phyloP scores from a whole-genome alignment of 2,888 invertebrate species.

The Trilocha varians region DNA sequence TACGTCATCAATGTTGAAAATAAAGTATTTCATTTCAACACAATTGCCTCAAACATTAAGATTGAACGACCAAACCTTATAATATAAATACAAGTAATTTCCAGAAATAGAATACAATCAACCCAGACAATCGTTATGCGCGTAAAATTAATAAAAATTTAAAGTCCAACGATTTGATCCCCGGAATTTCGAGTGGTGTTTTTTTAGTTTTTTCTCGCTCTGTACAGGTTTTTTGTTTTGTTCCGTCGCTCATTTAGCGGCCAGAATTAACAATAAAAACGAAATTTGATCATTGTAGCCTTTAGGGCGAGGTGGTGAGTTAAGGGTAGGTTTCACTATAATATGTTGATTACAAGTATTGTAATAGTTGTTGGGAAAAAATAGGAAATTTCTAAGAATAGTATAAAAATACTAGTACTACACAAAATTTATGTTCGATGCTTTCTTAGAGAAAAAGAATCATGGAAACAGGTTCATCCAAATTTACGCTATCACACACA shows the following conservation, averaged over 20 bases:
- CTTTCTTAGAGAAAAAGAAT: too few relatives aligned
- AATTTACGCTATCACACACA: too few relatives aligned
- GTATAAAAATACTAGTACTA: too few relatives aligned
- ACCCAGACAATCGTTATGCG: not conserved
- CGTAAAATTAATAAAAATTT: not conserved
- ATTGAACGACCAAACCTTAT: too few relatives aligned
- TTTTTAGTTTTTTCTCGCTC: slow-evolving; percentile 30
- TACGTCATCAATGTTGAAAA: too few relatives aligned
- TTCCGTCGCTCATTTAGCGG: slow-evolving; percentile 59
- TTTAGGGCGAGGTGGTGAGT: slow-evolving; percentile 28
- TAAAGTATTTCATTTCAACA: too few relatives aligned
- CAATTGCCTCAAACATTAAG: too few relatives aligned
- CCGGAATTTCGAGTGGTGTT: slow-evolving; percentile 40
- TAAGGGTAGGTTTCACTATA: slow-evolving; percentile 35
- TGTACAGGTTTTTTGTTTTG: slow-evolving; percentile 43
- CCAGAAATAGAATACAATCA: not conserved
- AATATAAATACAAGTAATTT: not conserved
- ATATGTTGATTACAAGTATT: too few relatives aligned
- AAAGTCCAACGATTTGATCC: slow-evolving; percentile 22
- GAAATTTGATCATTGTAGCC: slow-evolving; percentile 71
- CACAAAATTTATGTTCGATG: too few relatives aligned
- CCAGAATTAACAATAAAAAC: slow-evolving; percentile 69
- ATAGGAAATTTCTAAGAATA: too few relatives aligned
- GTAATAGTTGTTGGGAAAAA: too few relatives aligned
- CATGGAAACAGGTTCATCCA: too few relatives aligned